Percentiles rank a stretch among this genome's conserved stretches.
Conservation (phyloP, 1,140 invertebrate genomes). For the silkworm (Bombyx mori) region ASM3026992v2 NC_085116.1:1011501-1012000, state of each 20-base stretch:
- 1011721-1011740: conserved; percentile 64
- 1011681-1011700: conserved; percentile 55
- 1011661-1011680: conserved; percentile 33
- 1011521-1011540: conserved; percentile 40
- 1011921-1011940: too few relatives aligned
- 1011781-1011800: conserved; percentile 65
- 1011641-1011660: conserved; percentile 36
- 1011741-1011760: conserved; percentile 70
- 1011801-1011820: conserved; percentile 58
- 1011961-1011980: too few relatives aligned
- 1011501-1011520: conserved; percentile 31
- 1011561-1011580: conserved; percentile 57
- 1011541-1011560: conserved; percentile 66
- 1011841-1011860: conserved; percentile 6
- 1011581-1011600: conserved; percentile 49
- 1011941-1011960: too few relatives aligned
- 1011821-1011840: conserved; percentile 53
- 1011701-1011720: conserved; percentile 58
- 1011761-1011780: conserved; percentile 58
- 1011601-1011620: conserved; percentile 64
- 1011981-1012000: too few relatives aligned
- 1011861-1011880: too few relatives aligned
- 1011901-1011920: too few relatives aligned
- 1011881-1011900: too few relatives aligned
- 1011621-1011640: conserved; percentile 55